A percentile compares a stretch with the other conserved stretches of the same genome.
These are phyloP conservation scores for Indri indri DNA, from an alignment of 2,113 vertebrate species.

Conservation along the genomic window DNA sequence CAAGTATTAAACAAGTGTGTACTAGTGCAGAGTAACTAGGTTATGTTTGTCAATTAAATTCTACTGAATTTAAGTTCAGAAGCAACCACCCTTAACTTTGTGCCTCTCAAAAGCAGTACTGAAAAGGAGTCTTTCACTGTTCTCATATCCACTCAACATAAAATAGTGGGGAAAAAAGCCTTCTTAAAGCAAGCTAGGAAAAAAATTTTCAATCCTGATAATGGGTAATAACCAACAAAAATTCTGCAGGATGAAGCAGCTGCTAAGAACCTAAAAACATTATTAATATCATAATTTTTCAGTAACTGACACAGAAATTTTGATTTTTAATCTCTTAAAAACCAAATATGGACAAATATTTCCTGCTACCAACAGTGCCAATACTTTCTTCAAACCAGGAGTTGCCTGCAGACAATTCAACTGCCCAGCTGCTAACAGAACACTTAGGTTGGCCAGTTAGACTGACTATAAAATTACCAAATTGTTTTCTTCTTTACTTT, in stretches of 20 bases:
- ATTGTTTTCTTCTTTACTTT: neutral
- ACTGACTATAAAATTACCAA: neutral
- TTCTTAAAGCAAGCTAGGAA: neutral
- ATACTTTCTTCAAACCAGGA: slow-evolving; percentile 24
- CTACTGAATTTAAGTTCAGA: slow-evolving; percentile 1
- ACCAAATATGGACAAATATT: neutral
- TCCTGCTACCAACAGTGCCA: neutral
- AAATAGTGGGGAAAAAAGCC: neutral
- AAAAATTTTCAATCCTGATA: neutral
- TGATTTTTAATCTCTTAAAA: neutral
- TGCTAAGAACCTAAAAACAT: slow-evolving; percentile 11
- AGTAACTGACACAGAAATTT: neutral
- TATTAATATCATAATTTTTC: neutral
- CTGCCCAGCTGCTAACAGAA: neutral
- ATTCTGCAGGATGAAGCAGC: neutral
- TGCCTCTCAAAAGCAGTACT: neutral
- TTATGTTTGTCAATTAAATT: neutral
- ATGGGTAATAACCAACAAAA: neutral
- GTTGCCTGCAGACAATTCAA: neutral
- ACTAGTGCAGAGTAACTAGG: neutral
- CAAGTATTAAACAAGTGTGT: neutral
- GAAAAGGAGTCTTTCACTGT: neutral
- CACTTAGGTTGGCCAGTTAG: neutral
- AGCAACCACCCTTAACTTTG: slow-evolving; percentile 8
- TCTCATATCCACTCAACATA: neutral